A percentile compares a stretch with the other conserved stretches of the same genome.
phyloP scores from a whole-genome alignment of 2,888 invertebrate species.

The Idaea straminata region DNA sequence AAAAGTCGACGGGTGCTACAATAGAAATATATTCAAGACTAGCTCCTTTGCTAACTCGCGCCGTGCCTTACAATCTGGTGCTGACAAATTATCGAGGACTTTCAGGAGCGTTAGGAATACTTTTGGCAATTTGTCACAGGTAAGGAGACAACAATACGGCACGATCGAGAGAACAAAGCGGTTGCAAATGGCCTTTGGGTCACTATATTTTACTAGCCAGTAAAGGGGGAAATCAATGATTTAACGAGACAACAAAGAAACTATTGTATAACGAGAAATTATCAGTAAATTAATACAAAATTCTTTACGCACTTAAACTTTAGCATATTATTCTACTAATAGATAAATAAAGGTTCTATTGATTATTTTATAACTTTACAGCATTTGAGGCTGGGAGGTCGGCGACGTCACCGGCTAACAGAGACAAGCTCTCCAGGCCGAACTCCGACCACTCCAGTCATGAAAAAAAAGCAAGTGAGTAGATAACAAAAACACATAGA shows the following conservation, averaged over 20 bases:
- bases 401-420: conserved; percentile 68
- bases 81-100: conserved; percentile 84
- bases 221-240: too few relatives aligned
- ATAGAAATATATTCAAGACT: conserved; percentile 66
- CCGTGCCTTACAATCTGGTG: conserved; percentile 82
- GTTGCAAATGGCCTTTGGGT: background rate
- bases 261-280: too few relatives aligned
- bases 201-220: background rate
- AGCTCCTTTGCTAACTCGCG: conserved; percentile 81
- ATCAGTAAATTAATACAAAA: too few relatives aligned
- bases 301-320: too few relatives aligned
- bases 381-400: conserved; percentile 70
- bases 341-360: too few relatives aligned
- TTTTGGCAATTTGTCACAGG: conserved; percentile 85
- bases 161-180: background rate
- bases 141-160: conserved; percentile 33
- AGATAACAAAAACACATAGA: background rate
- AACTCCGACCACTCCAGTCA: conserved; percentile 67
- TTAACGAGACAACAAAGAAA: too few relatives aligned
- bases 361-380: conserved; percentile 23
- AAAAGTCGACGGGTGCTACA: conserved; percentile 70
- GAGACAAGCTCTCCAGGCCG: conserved; percentile 67
- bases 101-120: conserved; percentile 83
- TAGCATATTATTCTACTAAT: too few relatives aligned
- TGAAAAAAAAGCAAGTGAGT: conserved; percentile 68